A percentile compares a stretch with the other conserved stretches of the same genome.
Evolutionary conservation across 2,888 invertebrate genomes (phyloP).

Genomic region (Hoplodrina ambigua): DNA sequence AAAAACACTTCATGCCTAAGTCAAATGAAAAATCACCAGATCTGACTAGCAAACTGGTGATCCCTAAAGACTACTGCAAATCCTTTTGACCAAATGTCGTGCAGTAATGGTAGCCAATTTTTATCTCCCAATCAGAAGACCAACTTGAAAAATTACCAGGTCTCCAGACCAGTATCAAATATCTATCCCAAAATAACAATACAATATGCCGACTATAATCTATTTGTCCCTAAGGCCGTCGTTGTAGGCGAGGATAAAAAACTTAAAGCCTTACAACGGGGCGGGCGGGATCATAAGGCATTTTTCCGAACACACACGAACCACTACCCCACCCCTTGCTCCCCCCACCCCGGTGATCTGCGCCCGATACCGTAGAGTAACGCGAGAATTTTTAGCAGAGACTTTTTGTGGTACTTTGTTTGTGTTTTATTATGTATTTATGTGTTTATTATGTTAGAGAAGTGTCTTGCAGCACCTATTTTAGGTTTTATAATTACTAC

Average conservation of each 20-base stretch:
- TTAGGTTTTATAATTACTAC: neutral
- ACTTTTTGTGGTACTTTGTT: slow-evolving; percentile 13
- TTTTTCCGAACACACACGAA: slow-evolving; percentile 89
- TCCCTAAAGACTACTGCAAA: no score
- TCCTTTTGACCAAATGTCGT: neutral
- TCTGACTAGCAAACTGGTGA: neutral
- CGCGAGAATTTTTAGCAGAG: slow-evolving; percentile 67
- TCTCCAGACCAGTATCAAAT: neutral
- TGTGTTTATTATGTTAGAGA: no score
- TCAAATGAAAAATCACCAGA: neutral
- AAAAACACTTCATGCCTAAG: neutral
- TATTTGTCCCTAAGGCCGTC: slow-evolving; percentile 69
- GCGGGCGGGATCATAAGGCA: slow-evolving; percentile 86
- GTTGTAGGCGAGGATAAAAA: slow-evolving; percentile 76
- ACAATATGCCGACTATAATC: slow-evolving; percentile 57
- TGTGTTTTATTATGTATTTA: no score
- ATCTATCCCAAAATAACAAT: slow-evolving; percentile 52
- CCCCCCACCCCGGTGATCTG: slow-evolving; percentile 80
- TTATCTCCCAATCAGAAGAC: neutral
- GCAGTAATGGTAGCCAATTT: no score
- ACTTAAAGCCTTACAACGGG: slow-evolving; percentile 75
- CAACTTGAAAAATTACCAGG: no score
- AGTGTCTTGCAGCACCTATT: neutral
- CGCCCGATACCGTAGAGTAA: slow-evolving; percentile 82
- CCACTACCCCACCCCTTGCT: slow-evolving; percentile 62